Conservation (phyloP, 1,140 invertebrate genomes). For the Physella acuta region DNA sequence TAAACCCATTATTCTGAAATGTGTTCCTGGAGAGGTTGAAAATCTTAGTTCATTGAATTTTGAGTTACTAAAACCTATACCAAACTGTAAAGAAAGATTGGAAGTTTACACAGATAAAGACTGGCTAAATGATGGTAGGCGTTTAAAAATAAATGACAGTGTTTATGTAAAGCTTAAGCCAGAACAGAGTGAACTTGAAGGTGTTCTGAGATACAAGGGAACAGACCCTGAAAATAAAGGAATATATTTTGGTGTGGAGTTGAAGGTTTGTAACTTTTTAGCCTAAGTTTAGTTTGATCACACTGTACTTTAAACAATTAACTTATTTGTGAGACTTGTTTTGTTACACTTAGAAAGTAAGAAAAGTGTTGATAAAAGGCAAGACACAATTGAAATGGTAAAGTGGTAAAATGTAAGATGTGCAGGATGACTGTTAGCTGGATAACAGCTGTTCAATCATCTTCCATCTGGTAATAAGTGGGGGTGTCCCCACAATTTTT, state of each 20-base stretch:
- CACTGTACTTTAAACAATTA: too few relatives aligned
- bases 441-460: too few relatives aligned
- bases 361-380: too few relatives aligned
- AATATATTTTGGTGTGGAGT: constrained; percentile 49
- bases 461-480: too few relatives aligned
- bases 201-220: constrained; percentile 45
- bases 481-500: too few relatives aligned
- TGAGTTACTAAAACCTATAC: constrained; percentile 43
- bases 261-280: too few relatives aligned
- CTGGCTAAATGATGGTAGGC: constrained; percentile 45
- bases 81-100: constrained; percentile 46
- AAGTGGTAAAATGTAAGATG: too few relatives aligned
- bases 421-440: too few relatives aligned
- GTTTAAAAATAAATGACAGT: constrained; percentile 37
- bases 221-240: constrained; percentile 39
- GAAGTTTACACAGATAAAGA: constrained; percentile 44
- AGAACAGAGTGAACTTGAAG: constrained; percentile 38
- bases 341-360: too few relatives aligned
- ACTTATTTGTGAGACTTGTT: too few relatives aligned
- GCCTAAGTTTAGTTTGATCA: too few relatives aligned
- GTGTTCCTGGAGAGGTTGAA: constrained; percentile 33
- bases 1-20: constrained; percentile 37
- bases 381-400: too few relatives aligned
- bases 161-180: constrained; percentile 48
- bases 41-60: constrained; percentile 29